phyloP scores from a whole-genome alignment of 2,113 vertebrate species.

The Atractosteus spatula region DNA sequence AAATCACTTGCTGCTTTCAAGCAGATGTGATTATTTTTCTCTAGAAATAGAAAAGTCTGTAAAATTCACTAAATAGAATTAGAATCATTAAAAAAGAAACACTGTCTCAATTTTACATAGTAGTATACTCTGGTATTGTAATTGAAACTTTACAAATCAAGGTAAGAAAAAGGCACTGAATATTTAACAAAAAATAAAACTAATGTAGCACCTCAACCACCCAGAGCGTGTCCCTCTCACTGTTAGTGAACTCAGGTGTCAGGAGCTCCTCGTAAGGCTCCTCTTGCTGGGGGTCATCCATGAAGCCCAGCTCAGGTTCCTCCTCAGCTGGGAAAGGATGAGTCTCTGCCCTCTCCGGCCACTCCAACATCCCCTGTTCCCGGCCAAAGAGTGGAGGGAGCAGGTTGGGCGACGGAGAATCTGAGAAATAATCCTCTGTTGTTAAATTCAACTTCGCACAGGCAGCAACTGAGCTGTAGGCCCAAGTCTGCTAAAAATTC shows the following conservation, averaged over 20 bases:
- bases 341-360: slow-evolving; percentile 68
- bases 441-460: background rate
- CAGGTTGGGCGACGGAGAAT: slow-evolving; percentile 60
- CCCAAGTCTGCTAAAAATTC: too few species aligned
- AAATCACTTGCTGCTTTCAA: too few species aligned
- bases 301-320: slow-evolving; percentile 70
- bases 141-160: too few species aligned
- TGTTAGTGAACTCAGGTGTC: slow-evolving; percentile 66
- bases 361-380: slow-evolving; percentile 53
- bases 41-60: too few species aligned
- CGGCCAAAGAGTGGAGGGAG: slow-evolving; percentile 60
- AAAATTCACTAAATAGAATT: too few species aligned
- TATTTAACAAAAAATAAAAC: background rate
- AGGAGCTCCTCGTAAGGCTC: slow-evolving; percentile 71
- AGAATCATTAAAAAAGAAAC: too few species aligned
- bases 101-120: too few species aligned
- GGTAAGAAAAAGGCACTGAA: too few species aligned
- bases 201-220: slow-evolving; percentile 64
- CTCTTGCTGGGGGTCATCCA: slow-evolving; percentile 73
- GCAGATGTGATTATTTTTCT: too few species aligned
- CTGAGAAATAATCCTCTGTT: slow-evolving; percentile 36
- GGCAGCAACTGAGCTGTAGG: too few species aligned
- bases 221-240: slow-evolving; percentile 68
- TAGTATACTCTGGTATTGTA: too few species aligned
- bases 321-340: slow-evolving; percentile 67